Conservation (phyloP, 2,797 vertebrate genomes). For the Labeo calbasu region DNA sequence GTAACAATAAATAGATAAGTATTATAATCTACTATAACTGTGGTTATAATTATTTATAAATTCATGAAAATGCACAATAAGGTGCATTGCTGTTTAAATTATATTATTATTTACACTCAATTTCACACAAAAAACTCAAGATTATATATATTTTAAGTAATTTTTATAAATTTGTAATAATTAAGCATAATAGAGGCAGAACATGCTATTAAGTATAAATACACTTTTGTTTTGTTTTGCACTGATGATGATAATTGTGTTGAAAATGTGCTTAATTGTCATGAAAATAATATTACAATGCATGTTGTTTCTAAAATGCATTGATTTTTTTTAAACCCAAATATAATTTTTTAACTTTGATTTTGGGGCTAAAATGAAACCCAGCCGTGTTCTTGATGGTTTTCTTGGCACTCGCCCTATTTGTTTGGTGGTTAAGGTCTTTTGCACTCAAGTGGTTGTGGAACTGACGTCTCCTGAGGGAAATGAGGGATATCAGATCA, state of each 20-base stretch:
- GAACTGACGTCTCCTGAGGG: conserved; percentile 26
- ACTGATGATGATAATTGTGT: background rate
- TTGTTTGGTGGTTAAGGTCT: conserved; percentile 14
- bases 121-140: too few relatives aligned
- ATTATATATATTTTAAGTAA: background rate
- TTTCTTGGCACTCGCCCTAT: background rate
- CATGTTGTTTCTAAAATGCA: background rate
- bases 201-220: background rate
- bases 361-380: background rate
- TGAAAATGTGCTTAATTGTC: background rate
- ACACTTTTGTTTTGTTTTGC: background rate
- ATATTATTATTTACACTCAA: too few relatives aligned
- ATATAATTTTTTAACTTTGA: background rate
- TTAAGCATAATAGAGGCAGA: background rate
- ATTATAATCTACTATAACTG: background rate
- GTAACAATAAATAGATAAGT: background rate
- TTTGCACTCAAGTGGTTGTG: conserved; percentile 25
- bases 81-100: background rate
- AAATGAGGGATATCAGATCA: conserved; percentile 28
- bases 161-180: background rate
- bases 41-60: background rate
- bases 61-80: background rate
- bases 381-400: background rate
- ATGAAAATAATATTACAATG: background rate
- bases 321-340: background rate